Base-by-base conservation (phyloP, 2,113 vertebrate species). In the Megaptera novaeangliae region DNA sequence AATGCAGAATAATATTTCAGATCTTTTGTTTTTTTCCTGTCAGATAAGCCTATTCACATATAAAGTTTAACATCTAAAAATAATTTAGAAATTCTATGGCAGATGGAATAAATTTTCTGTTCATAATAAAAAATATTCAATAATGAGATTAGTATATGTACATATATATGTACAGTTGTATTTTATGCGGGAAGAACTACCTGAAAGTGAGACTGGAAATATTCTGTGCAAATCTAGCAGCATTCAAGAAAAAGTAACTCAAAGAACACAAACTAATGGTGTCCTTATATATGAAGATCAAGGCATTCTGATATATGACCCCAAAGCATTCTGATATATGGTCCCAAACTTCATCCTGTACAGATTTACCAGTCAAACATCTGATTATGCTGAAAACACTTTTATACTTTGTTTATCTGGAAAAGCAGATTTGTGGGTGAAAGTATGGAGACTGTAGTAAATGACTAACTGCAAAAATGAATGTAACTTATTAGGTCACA, bases 1-100 rank as follows among this genome's bases (percentile, higher is more conserved):
- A 97, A 97, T 41, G 39, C 68, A 97, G 95, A 96, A 91, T 27
- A 86, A 68, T 29, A 36, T 88, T 96, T 95, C 57, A 2, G 15
- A 21, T 68, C 14, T 88, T 96, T 66, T 10, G 63, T 66, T n/a
- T 88, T 91, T 66, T 92, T 63, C 74, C 31, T 81, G 85, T 88
- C 88, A 85, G 29, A 95, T 91, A 68, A 88, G 27, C 27, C 46
- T 94, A 41, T 66, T 89, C 78, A 39, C 74, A 41, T 66, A 4
- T 96, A 94, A 95, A 82, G 66, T 81, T 49, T 74, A 85, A 31
- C 12, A 92, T 89, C 94, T 98, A 63, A 63, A 90, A 93, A 25
- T 49, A 88, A 83, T 66, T 88, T 46, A 84, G 31, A 94, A 68
- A 90, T 90, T 59, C 34, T 91, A 6, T 89, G n/a, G 34, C 11